phyloP scores from a whole-genome alignment of 2,797 vertebrate species.

The Diplodus sargus region DNA sequence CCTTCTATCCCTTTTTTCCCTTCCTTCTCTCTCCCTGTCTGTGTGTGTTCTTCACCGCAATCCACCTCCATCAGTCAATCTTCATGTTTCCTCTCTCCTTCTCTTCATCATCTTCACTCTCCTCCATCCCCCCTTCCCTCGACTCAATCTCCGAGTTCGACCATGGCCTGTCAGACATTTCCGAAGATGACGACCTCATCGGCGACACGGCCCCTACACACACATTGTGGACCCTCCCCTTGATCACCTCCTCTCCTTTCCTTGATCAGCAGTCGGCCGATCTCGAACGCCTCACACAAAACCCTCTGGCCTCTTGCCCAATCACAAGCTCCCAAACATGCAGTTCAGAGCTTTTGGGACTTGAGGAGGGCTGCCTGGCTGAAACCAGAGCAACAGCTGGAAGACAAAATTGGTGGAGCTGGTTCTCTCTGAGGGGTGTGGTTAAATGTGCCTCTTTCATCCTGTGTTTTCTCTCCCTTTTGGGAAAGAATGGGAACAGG shows the following conservation, averaged over 20 bases:
- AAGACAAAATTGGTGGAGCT: constrained; percentile 78
- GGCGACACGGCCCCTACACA: constrained; percentile 33
- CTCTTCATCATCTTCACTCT: constrained; percentile 84
- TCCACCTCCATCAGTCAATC: constrained; percentile 79
- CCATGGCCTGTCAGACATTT: constrained; percentile 90
- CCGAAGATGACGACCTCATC: constrained; percentile 87
- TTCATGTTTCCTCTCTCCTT: constrained; percentile 87
- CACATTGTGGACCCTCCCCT: constrained; percentile 42
- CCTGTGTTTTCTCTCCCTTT: constrained; percentile 78
- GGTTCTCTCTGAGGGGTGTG: constrained; percentile 80
- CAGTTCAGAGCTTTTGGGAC: constrained; percentile 28
- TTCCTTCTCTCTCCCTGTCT: background rate
- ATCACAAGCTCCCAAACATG: constrained; percentile 73
- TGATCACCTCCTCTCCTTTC: constrained; percentile 72
- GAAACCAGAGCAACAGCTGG: constrained; percentile 40
- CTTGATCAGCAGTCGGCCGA: constrained; percentile 81
- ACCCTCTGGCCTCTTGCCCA: constrained; percentile 81
- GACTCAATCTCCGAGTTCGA: constrained; percentile 91
- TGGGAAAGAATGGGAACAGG: constrained; percentile 83
- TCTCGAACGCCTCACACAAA: constrained; percentile 65
- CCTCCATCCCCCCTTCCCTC: constrained; percentile 84
- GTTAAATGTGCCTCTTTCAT: constrained; percentile 81
- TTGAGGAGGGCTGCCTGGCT: constrained; percentile 42
- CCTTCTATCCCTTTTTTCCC: background rate
- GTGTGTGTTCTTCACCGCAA: background rate